Percentiles rank a stretch among this genome's conserved stretches.
These are phyloP conservation scores for Sinonovacula constricta DNA, from an alignment of 1,140 invertebrate species.

Conservation along the genomic window DNA sequence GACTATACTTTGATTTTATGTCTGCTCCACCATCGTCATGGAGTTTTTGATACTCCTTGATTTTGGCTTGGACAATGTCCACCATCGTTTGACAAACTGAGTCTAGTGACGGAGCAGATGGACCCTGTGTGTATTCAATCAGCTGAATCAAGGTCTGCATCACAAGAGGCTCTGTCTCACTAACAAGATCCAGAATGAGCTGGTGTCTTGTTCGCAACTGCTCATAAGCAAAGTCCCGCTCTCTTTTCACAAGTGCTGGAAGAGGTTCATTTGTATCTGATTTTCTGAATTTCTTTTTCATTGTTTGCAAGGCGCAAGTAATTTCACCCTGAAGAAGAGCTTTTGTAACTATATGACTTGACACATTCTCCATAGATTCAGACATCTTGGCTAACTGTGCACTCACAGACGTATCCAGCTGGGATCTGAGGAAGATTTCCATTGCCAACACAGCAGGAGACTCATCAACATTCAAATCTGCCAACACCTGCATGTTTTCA, in stretches of 20 bases:
- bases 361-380: conserved; percentile 59
- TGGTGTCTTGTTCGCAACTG: conserved; percentile 62
- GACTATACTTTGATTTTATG: conserved; percentile 9
- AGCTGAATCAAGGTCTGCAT: conserved; percentile 47
- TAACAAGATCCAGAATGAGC: conserved; percentile 51
- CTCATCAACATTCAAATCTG: conserved; percentile 55
- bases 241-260: conserved; percentile 47
- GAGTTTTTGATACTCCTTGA: conserved; percentile 43
- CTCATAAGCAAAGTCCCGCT: conserved; percentile 64
- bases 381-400: conserved; percentile 60
- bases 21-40: conserved; percentile 30
- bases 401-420: conserved; percentile 67
- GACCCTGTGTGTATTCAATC: conserved; percentile 49
- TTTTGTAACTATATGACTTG: conserved; percentile 66
- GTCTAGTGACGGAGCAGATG: conserved; percentile 35
- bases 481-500: conserved; percentile 58
- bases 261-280: conserved; percentile 39
- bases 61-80: conserved; percentile 40
- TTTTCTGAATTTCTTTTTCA: conserved; percentile 64
- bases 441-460: conserved; percentile 68
- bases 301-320: conserved; percentile 65
- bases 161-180: conserved; percentile 50
- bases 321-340: conserved; percentile 72
- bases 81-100: conserved; percentile 53
- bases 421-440: conserved; percentile 69